Percentiles rank a stretch among this genome's conserved stretches.
These are phyloP conservation scores for Mastomys natalensis DNA, from an alignment of 2,113 vertebrate genomes.

Conservation along the genomic window DNA sequence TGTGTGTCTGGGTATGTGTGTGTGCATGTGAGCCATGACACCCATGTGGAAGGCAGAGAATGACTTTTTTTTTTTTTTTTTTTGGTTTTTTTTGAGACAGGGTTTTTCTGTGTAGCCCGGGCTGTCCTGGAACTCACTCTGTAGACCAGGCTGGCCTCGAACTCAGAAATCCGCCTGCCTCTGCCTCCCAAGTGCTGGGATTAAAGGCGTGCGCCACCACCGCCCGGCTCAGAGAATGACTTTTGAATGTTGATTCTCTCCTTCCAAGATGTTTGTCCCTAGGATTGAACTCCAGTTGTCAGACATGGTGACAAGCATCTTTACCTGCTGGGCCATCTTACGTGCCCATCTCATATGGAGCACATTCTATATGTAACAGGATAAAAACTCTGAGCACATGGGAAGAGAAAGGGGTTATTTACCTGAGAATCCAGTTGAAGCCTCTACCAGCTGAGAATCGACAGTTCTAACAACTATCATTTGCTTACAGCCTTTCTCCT, in stretches of 20 bases:
- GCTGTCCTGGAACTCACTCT: no score
- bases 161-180: no score
- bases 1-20: neutral
- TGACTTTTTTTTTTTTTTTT: no score
- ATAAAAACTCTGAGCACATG: neutral
- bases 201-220: no score
- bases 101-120: no score
- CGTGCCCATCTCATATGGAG: neutral
- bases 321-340: neutral
- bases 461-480: neutral
- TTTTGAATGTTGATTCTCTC: no score
- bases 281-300: neutral
- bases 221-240: neutral
- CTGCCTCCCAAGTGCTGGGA: no score
- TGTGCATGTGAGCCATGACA: neutral
- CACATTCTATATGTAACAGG: neutral
- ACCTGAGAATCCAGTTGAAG: neutral
- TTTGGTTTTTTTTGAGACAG: no score
- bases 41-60: neutral
- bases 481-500: neutral
- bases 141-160: no score
- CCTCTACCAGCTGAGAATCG: neutral
- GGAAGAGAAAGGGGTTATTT: neutral
- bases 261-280: neutral
- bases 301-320: neutral